Conservation (phyloP, 2,113 vertebrate species). For the Brevimyrus niger region DNA sequence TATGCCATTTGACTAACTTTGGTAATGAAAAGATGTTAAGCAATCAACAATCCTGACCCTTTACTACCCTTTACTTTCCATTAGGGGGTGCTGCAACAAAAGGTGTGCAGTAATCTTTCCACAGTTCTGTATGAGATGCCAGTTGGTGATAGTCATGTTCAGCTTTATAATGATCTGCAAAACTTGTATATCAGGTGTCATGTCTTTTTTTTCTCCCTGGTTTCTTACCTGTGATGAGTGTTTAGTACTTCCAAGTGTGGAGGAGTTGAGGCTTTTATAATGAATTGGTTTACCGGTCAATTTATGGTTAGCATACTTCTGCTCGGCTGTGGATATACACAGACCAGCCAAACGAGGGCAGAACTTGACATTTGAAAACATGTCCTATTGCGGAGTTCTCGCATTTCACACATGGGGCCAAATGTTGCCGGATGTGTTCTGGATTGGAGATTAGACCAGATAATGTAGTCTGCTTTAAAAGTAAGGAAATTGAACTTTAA, state of each 20-base stretch:
- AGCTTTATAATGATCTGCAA: background rate
- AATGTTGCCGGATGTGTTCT: background rate
- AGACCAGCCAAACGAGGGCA: background rate
- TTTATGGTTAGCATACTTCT: background rate
- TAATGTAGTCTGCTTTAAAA: background rate
- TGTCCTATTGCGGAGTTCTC: background rate
- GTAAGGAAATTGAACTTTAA: background rate
- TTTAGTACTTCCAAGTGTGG: background rate
- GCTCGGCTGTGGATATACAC: background rate
- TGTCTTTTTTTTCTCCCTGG: background rate
- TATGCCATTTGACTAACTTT: background rate
- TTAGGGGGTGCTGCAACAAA: background rate
- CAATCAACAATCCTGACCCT: background rate
- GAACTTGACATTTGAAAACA: background rate
- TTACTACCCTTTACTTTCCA: background rate
- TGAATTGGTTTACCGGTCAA: background rate
- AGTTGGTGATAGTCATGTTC: background rate
- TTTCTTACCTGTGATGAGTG: background rate
- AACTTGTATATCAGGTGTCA: background rate
- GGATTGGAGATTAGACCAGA: background rate
- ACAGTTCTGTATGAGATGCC: background rate
- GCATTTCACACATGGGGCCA: background rate
- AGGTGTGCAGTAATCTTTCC: background rate
- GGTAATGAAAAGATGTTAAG: background rate
- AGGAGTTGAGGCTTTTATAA: background rate